Evolutionary conservation across 2,113 vertebrate species (phyloP), one percentile per base, ranked within the genome.

Genomic region (Dipodomys ordii): DNA sequence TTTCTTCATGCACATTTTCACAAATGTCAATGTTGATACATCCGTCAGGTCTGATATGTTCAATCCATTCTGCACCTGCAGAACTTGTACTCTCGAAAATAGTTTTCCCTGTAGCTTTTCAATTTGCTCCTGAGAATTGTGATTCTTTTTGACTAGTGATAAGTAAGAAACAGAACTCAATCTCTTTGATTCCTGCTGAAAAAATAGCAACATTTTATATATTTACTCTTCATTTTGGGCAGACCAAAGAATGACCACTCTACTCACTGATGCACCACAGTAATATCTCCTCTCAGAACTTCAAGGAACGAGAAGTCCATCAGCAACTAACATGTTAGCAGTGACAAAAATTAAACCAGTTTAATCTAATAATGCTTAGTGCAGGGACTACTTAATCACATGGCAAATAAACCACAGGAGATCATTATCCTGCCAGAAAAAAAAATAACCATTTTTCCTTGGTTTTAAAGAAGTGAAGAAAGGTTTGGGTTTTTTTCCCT

Each of bases 61-160:
- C 94, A 90, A 71, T 91, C 53, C 79, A 91, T 95, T 97, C 90
- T 95, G 93, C 95, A 96, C 95, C 96, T 96, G 93, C 84, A 72
- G 69, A 93, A 83, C 68, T 91, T 92, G 62, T 49, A 81, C 69
- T 87, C 93, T 93, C 87, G n/a, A 87, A 96, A 95, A 95, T 91
- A 84, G 87, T 93, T 91, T 84, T 68, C 86, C 73, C 64, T 46
- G 53, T 28, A 89, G 90, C 83, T 95, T 94, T 95, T 93, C 87
- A 85, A 65, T 92, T 93, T 93, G 78, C 79, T 93, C 74, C 87
- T 60, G 74, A 93, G 74, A 94, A 93, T 77, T 90, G 19, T 95
- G 96, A 95, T 93, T 87, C 85, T 72, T 93, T 93, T 91, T 95
- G 94, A 95, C 82, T 77, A 86, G 94, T 92, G 94, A 90, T 88